phyloP scores from a whole-genome alignment of 2,113 vertebrate species.

The Brachypodius melanocephalos region DNA sequence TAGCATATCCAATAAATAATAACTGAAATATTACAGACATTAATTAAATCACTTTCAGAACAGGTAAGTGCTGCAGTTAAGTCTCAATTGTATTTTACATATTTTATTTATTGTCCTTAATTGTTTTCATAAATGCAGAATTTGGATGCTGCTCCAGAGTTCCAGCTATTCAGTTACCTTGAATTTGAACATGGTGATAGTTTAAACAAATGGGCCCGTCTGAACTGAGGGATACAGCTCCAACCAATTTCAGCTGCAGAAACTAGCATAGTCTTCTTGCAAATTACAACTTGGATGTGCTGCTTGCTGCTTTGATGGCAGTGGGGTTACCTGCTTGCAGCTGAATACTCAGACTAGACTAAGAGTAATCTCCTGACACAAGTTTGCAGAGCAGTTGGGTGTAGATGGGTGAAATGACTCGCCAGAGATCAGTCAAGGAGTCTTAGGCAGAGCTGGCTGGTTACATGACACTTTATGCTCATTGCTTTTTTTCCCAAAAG shows the following conservation, averaged over 20 bases:
- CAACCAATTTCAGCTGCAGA: neutral
- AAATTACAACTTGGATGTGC: neutral
- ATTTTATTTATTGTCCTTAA: neutral
- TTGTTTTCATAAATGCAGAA: neutral
- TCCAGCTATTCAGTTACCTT: neutral
- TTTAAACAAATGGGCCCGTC: neutral
- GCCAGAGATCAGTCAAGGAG: neutral
- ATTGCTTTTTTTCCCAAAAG: neutral
- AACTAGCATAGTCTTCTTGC: neutral
- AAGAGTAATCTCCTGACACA: neutral
- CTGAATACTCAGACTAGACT: neutral
- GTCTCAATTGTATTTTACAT: neutral
- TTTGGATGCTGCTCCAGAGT: neutral
- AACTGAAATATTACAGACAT: neutral
- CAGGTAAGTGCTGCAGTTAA: neutral
- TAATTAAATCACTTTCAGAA: neutral
- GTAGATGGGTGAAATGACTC: neutral
- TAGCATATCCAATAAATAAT: neutral
- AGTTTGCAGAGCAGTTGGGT: neutral
- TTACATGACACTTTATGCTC: neutral
- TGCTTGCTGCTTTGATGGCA: neutral
- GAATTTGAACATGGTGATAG: neutral
- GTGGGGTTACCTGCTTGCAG: neutral
- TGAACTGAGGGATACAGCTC: neutral
- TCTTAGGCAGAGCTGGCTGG: neutral